Base-by-base conservation (phyloP, 2,888 invertebrate genomes). In the Cosmorhoe ocellata region DNA sequence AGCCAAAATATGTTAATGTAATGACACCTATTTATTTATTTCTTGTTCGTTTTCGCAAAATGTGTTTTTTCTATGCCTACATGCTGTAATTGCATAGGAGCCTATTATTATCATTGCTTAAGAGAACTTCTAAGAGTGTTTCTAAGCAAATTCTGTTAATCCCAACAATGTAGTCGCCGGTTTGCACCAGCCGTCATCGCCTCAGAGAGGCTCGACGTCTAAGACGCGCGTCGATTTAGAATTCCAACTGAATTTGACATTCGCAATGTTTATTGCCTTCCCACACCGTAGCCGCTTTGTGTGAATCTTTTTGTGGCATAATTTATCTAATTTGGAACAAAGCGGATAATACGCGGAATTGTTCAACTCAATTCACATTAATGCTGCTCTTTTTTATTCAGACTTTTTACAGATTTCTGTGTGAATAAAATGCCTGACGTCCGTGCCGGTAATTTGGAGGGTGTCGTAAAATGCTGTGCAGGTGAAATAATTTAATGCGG, bases 241-340 rank as follows among this genome's bases (percentile, higher is more conserved):
- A 79, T 81, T 78, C 75, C 68, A 66, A 74, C 74, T 85, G 82
- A 75, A 79, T 82, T 82, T 84, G 84, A 84, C 84, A 76, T 80
- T 70, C 76, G 62, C 75, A 73, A 79, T 82, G 82, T 84, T 82
- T 85, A 84, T 85, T 81, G 75, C 72, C 76, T 70, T 51, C 67
- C 76, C 73, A 69, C 71, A 71, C 69, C 69, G 64, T 56, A 73
- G 71, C 68, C 69, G 76, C 71, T 80, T 84, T 81, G 79, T 80
- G 68, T 59, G 69, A 74, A 74, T 75, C 76, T 81, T 81, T 84
- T 80, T 79, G 78, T 78, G 76, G 77, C 74, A 76, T 82, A 85
- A 85, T 84, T 84, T 84, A 84, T 84, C 79, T 82, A 81, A 84
- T 84, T 84, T 78, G 74, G 80, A 78, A 84, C 82, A 84, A 84